Base-by-base conservation (phyloP, 2,888 invertebrate species). In the Nineta flava region DNA sequence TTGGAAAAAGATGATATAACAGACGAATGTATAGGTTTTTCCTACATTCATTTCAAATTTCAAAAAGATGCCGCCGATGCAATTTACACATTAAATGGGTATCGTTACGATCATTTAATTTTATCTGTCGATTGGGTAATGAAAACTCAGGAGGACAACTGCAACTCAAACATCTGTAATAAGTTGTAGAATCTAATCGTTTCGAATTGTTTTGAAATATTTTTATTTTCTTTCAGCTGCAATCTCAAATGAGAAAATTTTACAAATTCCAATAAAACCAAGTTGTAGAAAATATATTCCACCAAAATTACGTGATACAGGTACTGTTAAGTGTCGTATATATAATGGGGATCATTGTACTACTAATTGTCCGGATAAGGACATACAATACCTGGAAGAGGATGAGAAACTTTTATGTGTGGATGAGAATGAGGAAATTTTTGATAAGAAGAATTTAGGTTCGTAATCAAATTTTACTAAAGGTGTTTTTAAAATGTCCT, bases 331-430 rank as follows among this genome's bases (percentile, higher is more conserved):
- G 64, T 94, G 94, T 62, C 80, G 93, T 67, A 86, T 81, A 53
- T 94, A 93, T 66, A 85, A 84, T 61, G 91, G 95, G 49, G 96
- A 96, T 63, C 99, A 99, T 75, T 99, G 96, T 94, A 95, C 96
- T 35, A 83, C 92, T 38, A 87, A 90, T 62, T 99, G 99, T 75
- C 99, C 99, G 1, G 97, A 91, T 78, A 96, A 94, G 69, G 19
- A 95, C 60, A 87, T 90, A 1, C 81, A 81, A 58, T 71, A 85
- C 60, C 81, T 79, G 49, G 81, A n/a, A n/a, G n/a, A n/a, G n/a
- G n/a, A n/a, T n/a, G n/a, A n/a, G n/a, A n/a, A n/a, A n/a, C n/a
- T n/a, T n/a, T n/a, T n/a, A n/a, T n/a, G n/a, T n/a, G n/a, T n/a
- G n/a, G n/a, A n/a, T n/a, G n/a, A n/a, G n/a, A n/a, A n/a, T n/a